phyloP scores from a whole-genome alignment of 1,140 invertebrate species.

The Musca vetustissima region DNA sequence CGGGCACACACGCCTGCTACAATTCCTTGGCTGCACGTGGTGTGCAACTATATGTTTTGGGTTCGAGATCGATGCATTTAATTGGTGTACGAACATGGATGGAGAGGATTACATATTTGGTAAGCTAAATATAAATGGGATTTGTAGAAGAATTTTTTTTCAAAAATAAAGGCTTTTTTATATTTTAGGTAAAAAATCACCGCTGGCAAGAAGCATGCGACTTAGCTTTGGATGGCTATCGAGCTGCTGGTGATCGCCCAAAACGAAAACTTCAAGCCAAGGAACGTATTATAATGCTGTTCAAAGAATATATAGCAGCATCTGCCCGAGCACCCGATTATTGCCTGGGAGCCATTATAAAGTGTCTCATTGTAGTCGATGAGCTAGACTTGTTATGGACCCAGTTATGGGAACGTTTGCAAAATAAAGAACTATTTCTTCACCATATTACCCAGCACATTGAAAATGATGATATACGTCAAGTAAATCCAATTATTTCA shows the following conservation, averaged over 20 bases:
- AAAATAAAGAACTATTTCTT: conserved; percentile 50
- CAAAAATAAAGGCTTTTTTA: neutral
- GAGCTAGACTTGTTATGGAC: conserved; percentile 55
- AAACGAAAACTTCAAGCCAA: conserved; percentile 49
- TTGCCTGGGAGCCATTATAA: conserved; percentile 47
- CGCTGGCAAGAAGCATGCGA: conserved; percentile 65
- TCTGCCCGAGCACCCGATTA: conserved; percentile 48
- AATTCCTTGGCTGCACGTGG: conserved; percentile 83
- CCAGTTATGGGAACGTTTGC: conserved; percentile 57
- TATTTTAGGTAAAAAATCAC: conserved; percentile 61
- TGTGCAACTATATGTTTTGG: conserved; percentile 81
- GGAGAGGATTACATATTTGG: conserved; percentile 72
- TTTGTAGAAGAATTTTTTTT: neutral
- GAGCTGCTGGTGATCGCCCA: conserved; percentile 44
- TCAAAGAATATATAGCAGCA: conserved; percentile 49
- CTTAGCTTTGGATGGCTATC: conserved; percentile 55
- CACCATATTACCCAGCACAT: conserved; percentile 58
- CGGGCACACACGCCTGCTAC: conserved; percentile 85
- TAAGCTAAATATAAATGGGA: conserved; percentile 19
- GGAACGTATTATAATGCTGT: conserved; percentile 49
- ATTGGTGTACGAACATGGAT: conserved; percentile 82
- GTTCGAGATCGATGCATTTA: conserved; percentile 77
- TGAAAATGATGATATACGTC: conserved; percentile 51
- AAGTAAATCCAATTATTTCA: conserved; percentile 66
- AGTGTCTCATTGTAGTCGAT: conserved; percentile 48